Conservation (phyloP, 2,113 vertebrate genomes). For the Pycnonotus jocosus region DNA sequence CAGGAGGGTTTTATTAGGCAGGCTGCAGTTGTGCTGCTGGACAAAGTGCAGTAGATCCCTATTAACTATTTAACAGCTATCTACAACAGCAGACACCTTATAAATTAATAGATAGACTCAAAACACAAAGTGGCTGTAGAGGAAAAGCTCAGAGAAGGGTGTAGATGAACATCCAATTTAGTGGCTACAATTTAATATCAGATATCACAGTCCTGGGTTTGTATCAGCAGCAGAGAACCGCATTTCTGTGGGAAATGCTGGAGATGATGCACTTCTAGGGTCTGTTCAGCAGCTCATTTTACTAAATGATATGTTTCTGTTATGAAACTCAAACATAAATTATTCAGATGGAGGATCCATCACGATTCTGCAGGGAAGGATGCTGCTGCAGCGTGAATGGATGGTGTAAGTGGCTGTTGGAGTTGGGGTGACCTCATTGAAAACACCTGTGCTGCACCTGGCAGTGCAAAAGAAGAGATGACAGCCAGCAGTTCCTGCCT, state of each 20-base stretch:
- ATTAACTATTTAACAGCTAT: conserved; percentile 47
- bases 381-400: neutral
- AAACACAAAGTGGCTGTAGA: conserved; percentile 9
- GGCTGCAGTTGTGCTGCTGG: conserved; percentile 4
- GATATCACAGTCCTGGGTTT: neutral
- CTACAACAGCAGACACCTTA: neutral
- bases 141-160: neutral
- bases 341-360: neutral
- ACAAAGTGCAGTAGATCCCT: neutral
- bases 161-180: neutral
- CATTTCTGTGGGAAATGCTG: neutral
- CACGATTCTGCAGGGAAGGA: neutral
- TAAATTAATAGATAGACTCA: conserved; percentile 7
- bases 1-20: neutral
- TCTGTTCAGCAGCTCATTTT: neutral
- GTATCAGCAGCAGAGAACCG: neutral
- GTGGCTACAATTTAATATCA: neutral
- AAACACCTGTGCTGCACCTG: conserved; percentile 17
- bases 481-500: conserved; percentile 16
- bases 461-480: neutral
- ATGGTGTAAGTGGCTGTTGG: neutral
- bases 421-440: neutral
- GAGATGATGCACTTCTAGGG: neutral
- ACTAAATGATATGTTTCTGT: neutral
- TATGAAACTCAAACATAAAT: neutral